phyloP scores from a whole-genome alignment of 2,888 invertebrate genomes.

The Euplexia lucipara region DNA sequence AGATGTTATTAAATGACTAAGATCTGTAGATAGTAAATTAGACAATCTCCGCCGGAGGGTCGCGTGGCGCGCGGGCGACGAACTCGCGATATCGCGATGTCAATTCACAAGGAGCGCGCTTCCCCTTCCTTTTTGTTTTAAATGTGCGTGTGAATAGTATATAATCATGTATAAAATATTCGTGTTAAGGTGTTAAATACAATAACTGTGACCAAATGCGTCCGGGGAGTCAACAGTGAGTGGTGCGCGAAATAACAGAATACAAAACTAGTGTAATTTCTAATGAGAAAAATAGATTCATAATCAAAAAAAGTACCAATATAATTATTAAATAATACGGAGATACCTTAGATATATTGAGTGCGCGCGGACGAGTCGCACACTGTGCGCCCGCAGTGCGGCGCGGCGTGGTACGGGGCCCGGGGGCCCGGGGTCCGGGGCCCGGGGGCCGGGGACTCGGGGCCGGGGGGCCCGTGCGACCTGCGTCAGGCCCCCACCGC shows the following conservation, averaged over 20 bases:
- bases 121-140: slow-evolving; percentile 79
- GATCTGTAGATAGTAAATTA: slow-evolving; percentile 59
- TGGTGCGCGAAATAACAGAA: slow-evolving; percentile 79
- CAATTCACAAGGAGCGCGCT: slow-evolving; percentile 87
- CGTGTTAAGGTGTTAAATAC: slow-evolving; percentile 88
- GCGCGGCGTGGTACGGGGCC: slow-evolving; percentile 29
- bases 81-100: slow-evolving; percentile 80
- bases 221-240: slow-evolving; percentile 87
- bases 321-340: slow-evolving; percentile 89
- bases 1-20: slow-evolving; percentile 49
- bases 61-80: slow-evolving; percentile 70
- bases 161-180: slow-evolving; percentile 79
- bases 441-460: slow-evolving; percentile 27
- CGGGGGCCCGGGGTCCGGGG: background rate
- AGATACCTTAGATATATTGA: slow-evolving; percentile 81
- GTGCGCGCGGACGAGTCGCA: slow-evolving; percentile 77
- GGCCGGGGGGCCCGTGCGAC: slow-evolving; percentile 55
- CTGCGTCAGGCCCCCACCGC: slow-evolving; percentile 65
- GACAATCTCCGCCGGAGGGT: slow-evolving; percentile 54
- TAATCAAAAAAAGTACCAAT: slow-evolving; percentile 94
- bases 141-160: slow-evolving; percentile 77
- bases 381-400: slow-evolving; percentile 59
- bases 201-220: slow-evolving; percentile 81
- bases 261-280: slow-evolving; percentile 91
- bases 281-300: slow-evolving; percentile 91